Evolutionary conservation across 2,113 vertebrate genomes (phyloP).

Genomic region (Columbina picui): DNA sequence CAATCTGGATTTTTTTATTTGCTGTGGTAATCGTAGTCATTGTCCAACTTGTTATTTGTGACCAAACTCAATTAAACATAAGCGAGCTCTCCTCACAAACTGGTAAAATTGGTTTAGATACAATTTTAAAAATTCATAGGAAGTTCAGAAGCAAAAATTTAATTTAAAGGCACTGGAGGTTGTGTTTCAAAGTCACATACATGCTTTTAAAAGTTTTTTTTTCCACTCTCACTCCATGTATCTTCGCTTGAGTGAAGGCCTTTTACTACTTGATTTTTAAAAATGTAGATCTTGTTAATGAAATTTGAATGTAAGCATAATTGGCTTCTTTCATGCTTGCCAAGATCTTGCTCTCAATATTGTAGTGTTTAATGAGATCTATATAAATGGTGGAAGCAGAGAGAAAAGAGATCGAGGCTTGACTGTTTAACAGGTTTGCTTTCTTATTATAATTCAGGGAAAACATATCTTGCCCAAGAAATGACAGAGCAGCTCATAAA

Average conservation of each 20-base stretch:
- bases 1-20: neutral
- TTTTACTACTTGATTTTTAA: neutral
- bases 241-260: neutral
- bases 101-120: neutral
- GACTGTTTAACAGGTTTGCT: neutral
- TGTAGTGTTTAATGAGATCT: neutral
- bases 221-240: neutral
- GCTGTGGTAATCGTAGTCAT: neutral
- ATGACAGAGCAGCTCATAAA: conserved; percentile 12
- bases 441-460: neutral
- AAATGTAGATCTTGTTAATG: neutral
- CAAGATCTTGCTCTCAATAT: neutral
- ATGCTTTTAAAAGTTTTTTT: neutral
- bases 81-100: neutral
- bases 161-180: neutral
- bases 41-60: neutral
- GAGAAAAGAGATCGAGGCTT: neutral
- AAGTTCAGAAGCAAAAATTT: neutral
- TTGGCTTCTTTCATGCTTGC: neutral
- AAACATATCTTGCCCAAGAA: neutral
- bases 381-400: neutral
- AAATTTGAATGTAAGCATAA: neutral
- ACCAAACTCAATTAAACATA: neutral
- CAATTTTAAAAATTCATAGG: neutral
- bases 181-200: neutral